Percentiles rank a stretch among this genome's conserved stretches.
Conservation (phyloP, 2,888 invertebrate species). For the Idaea dimidiata region DNA sequence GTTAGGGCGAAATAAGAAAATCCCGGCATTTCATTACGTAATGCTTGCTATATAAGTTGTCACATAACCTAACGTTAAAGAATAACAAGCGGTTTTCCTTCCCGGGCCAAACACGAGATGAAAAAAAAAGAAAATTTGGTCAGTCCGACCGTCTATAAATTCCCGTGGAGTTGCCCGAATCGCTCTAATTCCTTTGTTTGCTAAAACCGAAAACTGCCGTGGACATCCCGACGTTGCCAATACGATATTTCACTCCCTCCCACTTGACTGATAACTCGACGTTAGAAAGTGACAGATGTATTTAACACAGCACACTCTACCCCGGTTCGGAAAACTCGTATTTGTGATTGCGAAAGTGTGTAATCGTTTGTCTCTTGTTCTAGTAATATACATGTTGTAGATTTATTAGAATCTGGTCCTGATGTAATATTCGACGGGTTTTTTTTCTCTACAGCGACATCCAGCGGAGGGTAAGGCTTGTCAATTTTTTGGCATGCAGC, state of each 20-base stretch:
- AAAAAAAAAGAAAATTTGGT: conserved; percentile 63
- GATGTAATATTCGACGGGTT: conserved; percentile 41
- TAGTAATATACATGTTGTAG: conserved; percentile 43
- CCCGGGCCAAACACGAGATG: conserved; percentile 43
- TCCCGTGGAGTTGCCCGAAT: conserved; percentile 56
- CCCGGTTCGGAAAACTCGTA: conserved; percentile 16
- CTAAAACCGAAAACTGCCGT: conserved; percentile 70
- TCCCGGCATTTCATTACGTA: conserved; percentile 46
- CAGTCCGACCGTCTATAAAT: conserved; percentile 69
- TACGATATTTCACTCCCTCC: conserved; percentile 68
- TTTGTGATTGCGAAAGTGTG: conserved; percentile 36
- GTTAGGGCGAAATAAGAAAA: conserved; percentile 32
- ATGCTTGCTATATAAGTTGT: conserved; percentile 31
- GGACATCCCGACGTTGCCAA: conserved; percentile 56
- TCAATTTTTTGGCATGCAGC: conserved; percentile 56
- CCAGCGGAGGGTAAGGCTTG: conserved; percentile 49
- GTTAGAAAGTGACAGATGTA: conserved; percentile 68
- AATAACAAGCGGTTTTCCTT: conserved; percentile 53
- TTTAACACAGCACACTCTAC: conserved; percentile 29
- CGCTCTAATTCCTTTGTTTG: conserved; percentile 77
- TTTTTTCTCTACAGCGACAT: conserved; percentile 47
- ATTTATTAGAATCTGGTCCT: conserved; percentile 44
- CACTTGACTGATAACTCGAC: conserved; percentile 58
- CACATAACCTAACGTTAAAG: conserved; percentile 29
- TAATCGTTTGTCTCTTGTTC: conserved; percentile 48